Evolutionary conservation across 2,888 invertebrate genomes (phyloP), one percentile per base, ranked within the genome.

Genomic region (Ditula angustiorana): DNA sequence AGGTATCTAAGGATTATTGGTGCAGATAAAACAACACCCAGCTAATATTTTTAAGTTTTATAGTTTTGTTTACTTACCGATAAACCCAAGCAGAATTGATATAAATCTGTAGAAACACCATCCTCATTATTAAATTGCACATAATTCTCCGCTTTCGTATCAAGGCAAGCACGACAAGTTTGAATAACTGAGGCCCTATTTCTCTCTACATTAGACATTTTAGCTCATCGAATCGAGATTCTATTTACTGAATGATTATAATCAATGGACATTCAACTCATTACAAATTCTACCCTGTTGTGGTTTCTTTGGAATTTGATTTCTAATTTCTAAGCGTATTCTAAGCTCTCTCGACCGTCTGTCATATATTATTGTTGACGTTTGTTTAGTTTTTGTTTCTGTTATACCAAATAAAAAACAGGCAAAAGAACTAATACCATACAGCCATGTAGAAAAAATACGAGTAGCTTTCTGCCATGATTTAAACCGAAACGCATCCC

Each of bases 101-200:
- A 82, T 23, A 77, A 67, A 47, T 71, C 56, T 2, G 78, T 71
- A 74, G 75, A 78, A 52, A 70, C 69, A 68, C 75, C 71, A 49
- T 71, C 75, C 28, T 60, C 65, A 37, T 26, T 58, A 10, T 72
- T 65, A n/a, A 80, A 47, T 13, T 60, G 62, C 13, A 77, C 67
- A 52, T 64, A 69, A 58, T 73, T 67, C 35, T 59, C 59, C 61
- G 41, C 62, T 26, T 75, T 72, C 10, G 74, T 68, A 61, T 71
- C 62, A 24, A 85, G 73, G 68, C 86, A 86, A 52, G 81, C 73
- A 49, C 84, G 79, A 63, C 86, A 86, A 5, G 74, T 67, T 23
- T 46, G 64, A 23, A 69, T 65, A 55, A 68, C 50, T 21, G 70
- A 26, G 10, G 21, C 8, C 50, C 60, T 57, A 44, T 28, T 55